Evolutionary conservation across 1,140 invertebrate species (phyloP).

Genomic region (Nylanderia fulva): DNA sequence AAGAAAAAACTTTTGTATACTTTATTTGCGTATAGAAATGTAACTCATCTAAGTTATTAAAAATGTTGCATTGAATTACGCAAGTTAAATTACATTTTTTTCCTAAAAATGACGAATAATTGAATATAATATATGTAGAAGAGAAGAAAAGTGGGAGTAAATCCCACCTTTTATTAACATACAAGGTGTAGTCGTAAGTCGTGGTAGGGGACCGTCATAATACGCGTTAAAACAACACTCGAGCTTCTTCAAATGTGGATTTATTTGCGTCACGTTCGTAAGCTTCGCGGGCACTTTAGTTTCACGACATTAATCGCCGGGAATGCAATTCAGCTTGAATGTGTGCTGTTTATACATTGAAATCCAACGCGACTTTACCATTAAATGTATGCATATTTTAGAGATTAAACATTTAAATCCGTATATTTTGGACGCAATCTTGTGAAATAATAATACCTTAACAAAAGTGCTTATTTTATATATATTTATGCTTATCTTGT

Average conservation of each 20-base stretch:
- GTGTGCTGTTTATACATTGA: background rate
- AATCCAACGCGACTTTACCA: background rate
- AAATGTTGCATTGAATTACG: background rate
- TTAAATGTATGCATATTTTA: background rate
- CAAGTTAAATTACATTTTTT: background rate
- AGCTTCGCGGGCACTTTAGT: background rate
- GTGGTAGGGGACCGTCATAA: slow-evolving; percentile 13
- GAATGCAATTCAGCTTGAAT: background rate
- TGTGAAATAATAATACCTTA: background rate
- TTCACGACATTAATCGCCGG: background rate
- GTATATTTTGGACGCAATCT: background rate
- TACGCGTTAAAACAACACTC: slow-evolving; percentile 28
- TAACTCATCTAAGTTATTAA: background rate
- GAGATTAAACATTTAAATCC: background rate
- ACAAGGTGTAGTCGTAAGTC: background rate
- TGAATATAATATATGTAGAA: background rate
- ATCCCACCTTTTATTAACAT: slow-evolving; percentile 47
- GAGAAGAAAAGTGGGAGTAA: slow-evolving; percentile 17
- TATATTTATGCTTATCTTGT: background rate
- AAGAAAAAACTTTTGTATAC: background rate
- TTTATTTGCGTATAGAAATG: background rate
- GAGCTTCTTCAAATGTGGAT: slow-evolving; percentile 34
- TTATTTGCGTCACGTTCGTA: slow-evolving; percentile 28
- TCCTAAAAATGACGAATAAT: background rate
- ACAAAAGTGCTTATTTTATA: background rate